A percentile compares a stretch with the other conserved stretches of the same genome.
These are phyloP conservation scores for Magallana angulata DNA, from an alignment of 1,140 invertebrate genomes.

Conservation along the genomic window DNA sequence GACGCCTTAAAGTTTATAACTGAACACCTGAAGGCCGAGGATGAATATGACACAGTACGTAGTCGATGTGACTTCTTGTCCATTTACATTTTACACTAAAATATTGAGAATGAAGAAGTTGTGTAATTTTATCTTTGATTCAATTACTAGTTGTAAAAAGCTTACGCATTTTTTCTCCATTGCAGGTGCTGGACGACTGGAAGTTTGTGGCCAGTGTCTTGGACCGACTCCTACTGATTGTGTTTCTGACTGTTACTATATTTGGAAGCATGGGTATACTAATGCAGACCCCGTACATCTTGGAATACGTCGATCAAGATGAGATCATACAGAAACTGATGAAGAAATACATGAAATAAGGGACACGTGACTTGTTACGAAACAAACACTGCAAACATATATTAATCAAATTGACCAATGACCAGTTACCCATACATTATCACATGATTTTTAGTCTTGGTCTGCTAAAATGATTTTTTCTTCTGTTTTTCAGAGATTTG, in stretches of 20 bases:
- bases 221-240: constrained; percentile 96
- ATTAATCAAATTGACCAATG: too few relatives aligned
- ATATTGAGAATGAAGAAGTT: too few relatives aligned
- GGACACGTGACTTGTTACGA: too few relatives aligned
- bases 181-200: constrained; percentile 88
- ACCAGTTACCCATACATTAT: too few relatives aligned
- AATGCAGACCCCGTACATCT: constrained; percentile 99
- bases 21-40: constrained; percentile 75
- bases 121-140: too few relatives aligned
- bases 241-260: constrained; percentile 98
- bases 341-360: constrained; percentile 20
- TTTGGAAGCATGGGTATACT: constrained; percentile 95
- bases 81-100: too few relatives aligned
- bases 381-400: too few relatives aligned
- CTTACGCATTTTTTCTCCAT: background rate
- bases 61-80: background rate
- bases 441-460: too few relatives aligned
- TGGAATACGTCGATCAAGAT: constrained; percentile 84
- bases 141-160: too few relatives aligned
- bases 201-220: constrained; percentile 99
- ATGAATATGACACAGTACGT: constrained; percentile 74
- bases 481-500: too few relatives aligned
- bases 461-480: too few relatives aligned
- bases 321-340: constrained; percentile 62
- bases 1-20: constrained; percentile 80